Evolutionary conservation across 2,888 invertebrate species (phyloP).

Genomic region (Ochlodes sylvanus): DNA sequence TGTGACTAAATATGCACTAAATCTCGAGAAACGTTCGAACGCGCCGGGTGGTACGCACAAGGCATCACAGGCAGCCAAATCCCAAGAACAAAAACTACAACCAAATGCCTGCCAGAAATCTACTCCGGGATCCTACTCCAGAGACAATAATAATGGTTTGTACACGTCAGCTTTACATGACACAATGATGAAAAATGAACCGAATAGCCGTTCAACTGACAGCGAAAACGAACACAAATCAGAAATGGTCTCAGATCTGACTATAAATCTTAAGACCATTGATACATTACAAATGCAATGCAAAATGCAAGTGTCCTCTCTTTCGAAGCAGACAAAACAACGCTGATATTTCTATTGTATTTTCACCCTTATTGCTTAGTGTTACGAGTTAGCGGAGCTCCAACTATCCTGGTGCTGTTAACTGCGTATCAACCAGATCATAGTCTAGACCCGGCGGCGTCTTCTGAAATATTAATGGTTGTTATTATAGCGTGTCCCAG

Average conservation of each 20-base stretch:
- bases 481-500: slow-evolving; percentile 31
- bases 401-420: slow-evolving; percentile 12
- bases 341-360: background rate
- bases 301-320: slow-evolving; percentile 37
- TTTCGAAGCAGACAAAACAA: background rate
- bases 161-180: no score
- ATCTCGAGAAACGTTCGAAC: no score
- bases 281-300: slow-evolving; percentile 36
- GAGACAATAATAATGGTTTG: no score
- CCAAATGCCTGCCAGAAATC: no score
- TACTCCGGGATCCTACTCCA: no score
- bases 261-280: slow-evolving; percentile 26
- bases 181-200: background rate
- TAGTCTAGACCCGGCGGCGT: slow-evolving; percentile 42
- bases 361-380: slow-evolving; percentile 6
- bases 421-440: slow-evolving; percentile 31
- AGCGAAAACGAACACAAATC: slow-evolving; percentile 3
- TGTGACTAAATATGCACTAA: no score
- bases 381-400: background rate
- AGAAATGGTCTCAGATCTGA: background rate
- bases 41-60: no score
- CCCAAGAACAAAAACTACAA: no score
- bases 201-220: background rate
- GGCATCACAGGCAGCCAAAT: no score
- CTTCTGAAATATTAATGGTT: slow-evolving; percentile 40